phyloP scores from a whole-genome alignment of 2,113 vertebrate species.

The Tonatia bakeri region DNA sequence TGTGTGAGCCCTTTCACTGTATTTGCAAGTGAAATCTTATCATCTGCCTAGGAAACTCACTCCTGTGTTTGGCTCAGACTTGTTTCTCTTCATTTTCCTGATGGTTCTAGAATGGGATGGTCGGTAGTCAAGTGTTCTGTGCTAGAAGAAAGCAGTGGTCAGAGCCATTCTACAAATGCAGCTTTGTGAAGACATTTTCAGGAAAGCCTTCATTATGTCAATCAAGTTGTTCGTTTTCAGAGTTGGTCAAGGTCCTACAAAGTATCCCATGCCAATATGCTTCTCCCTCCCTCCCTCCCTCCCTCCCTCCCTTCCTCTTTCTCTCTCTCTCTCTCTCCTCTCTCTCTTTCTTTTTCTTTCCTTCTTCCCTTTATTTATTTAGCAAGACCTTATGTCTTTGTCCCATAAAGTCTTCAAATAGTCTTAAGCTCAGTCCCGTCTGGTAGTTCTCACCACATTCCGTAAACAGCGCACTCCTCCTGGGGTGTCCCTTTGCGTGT shows the following conservation, averaged over 20 bases:
- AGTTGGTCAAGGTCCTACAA: not conserved
- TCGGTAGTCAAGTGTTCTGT: not conserved
- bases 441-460: not conserved
- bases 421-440: not conserved
- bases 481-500: not conserved
- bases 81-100: not conserved
- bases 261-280: too few relatives aligned
- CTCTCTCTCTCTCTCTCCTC: too few relatives aligned
- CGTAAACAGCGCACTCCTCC: not conserved
- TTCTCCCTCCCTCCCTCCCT: not conserved
- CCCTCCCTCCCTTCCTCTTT: too few relatives aligned
- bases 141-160: not conserved
- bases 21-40: not conserved
- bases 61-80: not conserved
- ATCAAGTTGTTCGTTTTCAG: not conserved
- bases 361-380: too few relatives aligned
- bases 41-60: not conserved
- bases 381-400: not conserved
- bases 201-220: not conserved
- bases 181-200: not conserved
- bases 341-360: rapidly evolving
- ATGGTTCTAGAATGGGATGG: rapidly evolving
- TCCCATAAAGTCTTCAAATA: not conserved
- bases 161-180: too few relatives aligned
- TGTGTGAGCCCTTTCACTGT: not conserved